Conservation (phyloP, 92 coral and sea anemone species). For the Meandrina meandrites region DNA sequence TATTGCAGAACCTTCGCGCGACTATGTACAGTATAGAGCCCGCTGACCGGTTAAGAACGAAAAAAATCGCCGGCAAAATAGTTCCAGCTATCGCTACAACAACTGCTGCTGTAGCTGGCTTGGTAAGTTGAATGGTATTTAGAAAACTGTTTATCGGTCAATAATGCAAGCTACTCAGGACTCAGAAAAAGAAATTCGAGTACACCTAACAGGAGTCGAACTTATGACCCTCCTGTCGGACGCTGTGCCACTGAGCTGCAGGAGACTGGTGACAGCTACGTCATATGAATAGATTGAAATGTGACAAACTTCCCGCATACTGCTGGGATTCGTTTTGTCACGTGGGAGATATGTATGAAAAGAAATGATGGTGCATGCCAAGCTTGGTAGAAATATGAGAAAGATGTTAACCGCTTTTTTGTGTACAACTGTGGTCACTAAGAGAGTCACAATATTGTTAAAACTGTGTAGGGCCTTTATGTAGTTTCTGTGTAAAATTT, state of each 20-base stretch:
- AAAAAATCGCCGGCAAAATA: constrained; percentile 92
- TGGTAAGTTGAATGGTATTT: constrained; percentile 59
- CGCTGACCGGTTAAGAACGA: constrained; percentile 90
- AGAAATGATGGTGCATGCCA: neutral
- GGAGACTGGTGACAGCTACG: too few relatives aligned
- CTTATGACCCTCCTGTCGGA: too few relatives aligned
- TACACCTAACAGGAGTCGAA: too few relatives aligned
- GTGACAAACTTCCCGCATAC: neutral
- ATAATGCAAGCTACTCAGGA: too few relatives aligned
- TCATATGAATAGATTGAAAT: neutral
- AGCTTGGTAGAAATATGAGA: too few relatives aligned
- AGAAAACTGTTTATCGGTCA: too few relatives aligned
- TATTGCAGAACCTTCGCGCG: constrained; percentile 90
- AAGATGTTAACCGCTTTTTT: too few relatives aligned
- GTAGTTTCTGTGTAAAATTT: too few relatives aligned
- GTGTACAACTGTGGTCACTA: neutral
- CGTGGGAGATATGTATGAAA: neutral
- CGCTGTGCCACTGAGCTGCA: too few relatives aligned
- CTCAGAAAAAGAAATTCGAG: too few relatives aligned
- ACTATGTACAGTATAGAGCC: constrained; percentile 92
- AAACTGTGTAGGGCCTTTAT: too few relatives aligned
- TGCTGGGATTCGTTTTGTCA: neutral
- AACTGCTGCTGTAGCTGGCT: constrained; percentile 97
- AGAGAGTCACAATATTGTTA: too few relatives aligned
- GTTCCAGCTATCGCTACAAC: constrained; percentile 99